Base-by-base conservation (phyloP, 2,888 invertebrate genomes). In the Brachynemurus nebulosus region DNA sequence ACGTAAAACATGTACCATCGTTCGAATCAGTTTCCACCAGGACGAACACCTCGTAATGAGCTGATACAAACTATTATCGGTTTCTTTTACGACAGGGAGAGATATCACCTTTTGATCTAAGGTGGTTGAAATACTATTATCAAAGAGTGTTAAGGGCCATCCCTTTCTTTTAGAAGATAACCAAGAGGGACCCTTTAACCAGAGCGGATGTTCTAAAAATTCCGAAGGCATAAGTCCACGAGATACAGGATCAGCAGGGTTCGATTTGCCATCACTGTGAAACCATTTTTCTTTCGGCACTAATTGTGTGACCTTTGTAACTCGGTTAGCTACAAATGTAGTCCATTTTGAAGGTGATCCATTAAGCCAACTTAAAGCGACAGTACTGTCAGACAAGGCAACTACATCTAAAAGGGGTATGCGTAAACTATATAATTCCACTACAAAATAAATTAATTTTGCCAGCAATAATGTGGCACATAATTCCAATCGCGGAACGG, bases 291-390 rank as follows among this genome's bases (percentile, higher is more conserved):
- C 21, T 4, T 39, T 21, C 7, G 42, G 12, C 8, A 40, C 7
- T 18, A 21, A 27, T 20, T 44, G 37, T 40, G 47, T 48, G 33
- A 48, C 46, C 14, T 45, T 14, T 8, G 37, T 20, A n/a, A 50
- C 45, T 6, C 48, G 38, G 40, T 51, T 51, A 12, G 37, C 21
- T 2, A 51, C 47, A 38, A 51, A 51, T 16, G 42, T 48, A 39
- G 50, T 44, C 43, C 45, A 50, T 7, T 34, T 38, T 38, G 47
- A 34, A 14, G 50, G 46, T 7, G 47, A 33, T 14, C 45, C 40
- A 11, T 35, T 9, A 23, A 51, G 42, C 48, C 50, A 51, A 21
- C 25, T 16, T 16, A 51, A 21, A 16, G 45, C 39, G 5, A 50
- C 42, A 2, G 42, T 45, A 7, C 47, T 48, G 43, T 48, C 48